Evolutionary conservation across 2,797 vertebrate genomes (phyloP), one percentile per base, ranked within the genome.

Genomic region (Pampus argenteus): DNA sequence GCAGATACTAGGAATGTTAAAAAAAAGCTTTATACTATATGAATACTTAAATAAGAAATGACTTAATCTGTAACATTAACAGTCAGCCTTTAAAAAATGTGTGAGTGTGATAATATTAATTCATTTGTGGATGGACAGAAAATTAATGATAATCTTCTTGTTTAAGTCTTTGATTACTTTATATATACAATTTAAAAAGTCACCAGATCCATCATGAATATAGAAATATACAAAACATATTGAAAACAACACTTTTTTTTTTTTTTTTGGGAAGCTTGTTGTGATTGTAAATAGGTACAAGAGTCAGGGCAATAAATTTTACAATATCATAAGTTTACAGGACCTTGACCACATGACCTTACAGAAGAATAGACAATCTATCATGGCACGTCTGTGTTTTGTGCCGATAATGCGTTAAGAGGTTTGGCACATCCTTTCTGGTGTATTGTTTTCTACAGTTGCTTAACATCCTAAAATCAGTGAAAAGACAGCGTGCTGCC

Each of bases 381-480:
- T 52, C 5, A n/a, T 65, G 52, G 69, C 52, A 47, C 63, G 65
- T 45, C 48, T 66, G 64, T 23, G 69, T 14, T 44, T 56, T 70
- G 61, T 50, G 9, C 66, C 54, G 25, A 50, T 20, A 26, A 8
- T 4, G 6, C 64, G 42, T 55, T 54, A 3, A 22, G 18, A 23
- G 50, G 52, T 66, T 64, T 56, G 59, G 59, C 1, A 84, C 79
- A 82, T 88, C 78, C 74, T 81, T 34, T 71, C 25, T 11, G 11
- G 3, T 55, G 66, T 65, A 81, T 89, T 88, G 86, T 92, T 83
- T 80, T 85, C 74, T 73, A 3, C 2, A 15, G 73, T 70, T 74
- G 49, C 51, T 62, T 49, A 64, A 77, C 82, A 86, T 90, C 84
- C 87, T 79, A 44, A 61, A 73, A 47, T 18, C 45, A 29, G 45